These are phyloP conservation scores for Mustela nigripes DNA, from an alignment of 2,113 vertebrate genomes.

Conservation along the genomic window DNA sequence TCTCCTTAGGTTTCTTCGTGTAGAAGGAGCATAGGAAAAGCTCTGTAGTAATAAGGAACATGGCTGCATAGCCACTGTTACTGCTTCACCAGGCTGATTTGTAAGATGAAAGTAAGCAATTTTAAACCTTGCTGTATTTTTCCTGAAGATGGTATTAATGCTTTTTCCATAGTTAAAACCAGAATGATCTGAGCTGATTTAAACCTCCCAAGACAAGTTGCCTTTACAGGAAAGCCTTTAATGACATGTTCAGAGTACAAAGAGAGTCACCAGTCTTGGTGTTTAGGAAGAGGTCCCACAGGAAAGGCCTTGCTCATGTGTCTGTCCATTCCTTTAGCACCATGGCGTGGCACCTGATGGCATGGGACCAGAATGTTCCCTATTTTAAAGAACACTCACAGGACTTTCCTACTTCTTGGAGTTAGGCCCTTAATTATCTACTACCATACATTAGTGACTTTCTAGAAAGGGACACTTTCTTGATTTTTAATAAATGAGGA, in stretches of 20 bases:
- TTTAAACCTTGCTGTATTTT: background rate
- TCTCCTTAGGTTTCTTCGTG: background rate
- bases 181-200: background rate
- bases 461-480: background rate
- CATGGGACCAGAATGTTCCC: background rate
- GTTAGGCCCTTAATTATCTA: background rate
- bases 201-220: background rate
- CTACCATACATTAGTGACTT: background rate
- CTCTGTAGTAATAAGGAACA: background rate
- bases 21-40: background rate
- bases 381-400: background rate
- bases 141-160: background rate
- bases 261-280: background rate
- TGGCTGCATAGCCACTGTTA: background rate
- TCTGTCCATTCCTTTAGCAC: background rate
- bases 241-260: background rate
- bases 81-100: background rate
- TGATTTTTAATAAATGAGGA: background rate
- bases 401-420: background rate
- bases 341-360: too few species aligned
- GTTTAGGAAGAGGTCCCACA: background rate
- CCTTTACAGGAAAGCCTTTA: background rate
- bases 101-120: background rate
- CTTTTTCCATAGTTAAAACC: background rate
- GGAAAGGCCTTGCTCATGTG: fast-evolving